Percentiles rank a stretch among this genome's conserved stretches.
These are phyloP conservation scores for Hemiscyllium ocellatum DNA, from an alignment of 2,113 vertebrate genomes.

Conservation along the genomic window DNA sequence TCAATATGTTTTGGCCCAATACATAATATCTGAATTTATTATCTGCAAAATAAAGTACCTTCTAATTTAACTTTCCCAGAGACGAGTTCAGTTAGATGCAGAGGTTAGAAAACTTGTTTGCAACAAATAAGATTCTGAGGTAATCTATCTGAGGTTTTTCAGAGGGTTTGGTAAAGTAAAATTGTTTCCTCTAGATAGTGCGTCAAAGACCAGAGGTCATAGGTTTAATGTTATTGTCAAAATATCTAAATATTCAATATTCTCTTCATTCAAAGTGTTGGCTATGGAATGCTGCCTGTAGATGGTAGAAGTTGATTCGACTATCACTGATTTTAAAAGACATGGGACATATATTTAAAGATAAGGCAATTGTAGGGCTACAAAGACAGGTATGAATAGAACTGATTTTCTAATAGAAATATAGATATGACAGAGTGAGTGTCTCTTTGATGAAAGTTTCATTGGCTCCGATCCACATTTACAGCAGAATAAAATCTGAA, in stretches of 20 bases:
- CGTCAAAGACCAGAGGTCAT: not conserved
- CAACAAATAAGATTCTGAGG: not conserved
- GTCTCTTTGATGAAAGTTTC: not conserved
- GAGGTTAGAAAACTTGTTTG: not conserved
- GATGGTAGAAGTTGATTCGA: not conserved
- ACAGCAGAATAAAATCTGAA: not conserved
- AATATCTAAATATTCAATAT: not conserved
- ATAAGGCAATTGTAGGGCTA: not conserved
- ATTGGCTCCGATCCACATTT: not conserved
- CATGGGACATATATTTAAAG: not conserved
- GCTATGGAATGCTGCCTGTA: not conserved
- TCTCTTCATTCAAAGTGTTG: not conserved
- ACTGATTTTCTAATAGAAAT: not conserved
- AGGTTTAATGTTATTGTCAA: not conserved
- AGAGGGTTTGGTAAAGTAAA: not conserved
- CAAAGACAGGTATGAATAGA: not conserved
- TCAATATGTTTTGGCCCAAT: too few relatives aligned
- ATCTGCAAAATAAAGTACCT: not conserved
- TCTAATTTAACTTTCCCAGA: not conserved
- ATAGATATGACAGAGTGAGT: not conserved
- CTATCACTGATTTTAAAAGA: not conserved
- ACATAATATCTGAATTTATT: too few relatives aligned
- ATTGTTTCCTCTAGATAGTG: not conserved
- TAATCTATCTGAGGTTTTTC: not conserved
- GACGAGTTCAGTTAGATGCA: not conserved